Evolutionary conservation across 2,888 invertebrate genomes (phyloP).

Genomic region (Lomographa bimaculata): DNA sequence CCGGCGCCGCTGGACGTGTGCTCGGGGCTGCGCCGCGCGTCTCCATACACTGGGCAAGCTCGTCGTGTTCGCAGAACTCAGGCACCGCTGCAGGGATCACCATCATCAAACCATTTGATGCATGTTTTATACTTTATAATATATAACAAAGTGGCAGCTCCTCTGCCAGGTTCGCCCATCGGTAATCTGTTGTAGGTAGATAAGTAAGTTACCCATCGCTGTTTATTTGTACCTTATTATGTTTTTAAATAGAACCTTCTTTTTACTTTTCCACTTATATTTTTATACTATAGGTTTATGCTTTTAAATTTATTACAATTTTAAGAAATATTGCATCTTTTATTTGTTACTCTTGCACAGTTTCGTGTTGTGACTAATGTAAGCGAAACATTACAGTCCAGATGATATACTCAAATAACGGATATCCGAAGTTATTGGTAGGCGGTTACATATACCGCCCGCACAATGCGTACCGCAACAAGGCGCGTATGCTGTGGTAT

Average conservation of each 20-base stretch:
- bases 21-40: conserved; percentile 68
- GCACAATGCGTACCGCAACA: conserved; percentile 74
- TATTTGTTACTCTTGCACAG: too few relatives aligned
- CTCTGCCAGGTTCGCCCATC: too few relatives aligned
- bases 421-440: conserved; percentile 67
- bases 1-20: conserved; percentile 73
- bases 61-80: conserved; percentile 65
- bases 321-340: too few relatives aligned
- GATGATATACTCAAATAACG: conserved; percentile 42
- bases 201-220: too few relatives aligned
- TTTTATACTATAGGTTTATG: too few relatives aligned
- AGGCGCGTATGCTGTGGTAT: conserved; percentile 71
- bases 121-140: too few relatives aligned
- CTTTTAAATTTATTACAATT: too few relatives aligned
- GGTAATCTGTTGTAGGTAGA: too few relatives aligned
- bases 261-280: too few relatives aligned
- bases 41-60: conserved; percentile 69
- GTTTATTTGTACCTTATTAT: too few relatives aligned
- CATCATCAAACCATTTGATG: conserved; percentile 54
- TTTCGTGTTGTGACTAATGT: conserved; percentile 10
- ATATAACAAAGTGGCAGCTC: too few relatives aligned
- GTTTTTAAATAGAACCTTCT: too few relatives aligned
- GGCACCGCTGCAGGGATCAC: conserved; percentile 57
- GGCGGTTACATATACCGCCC: conserved; percentile 69
- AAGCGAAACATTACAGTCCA: conserved; percentile 29